Conservation (phyloP, 2,888 invertebrate genomes). For the Xylota segnis region DNA sequence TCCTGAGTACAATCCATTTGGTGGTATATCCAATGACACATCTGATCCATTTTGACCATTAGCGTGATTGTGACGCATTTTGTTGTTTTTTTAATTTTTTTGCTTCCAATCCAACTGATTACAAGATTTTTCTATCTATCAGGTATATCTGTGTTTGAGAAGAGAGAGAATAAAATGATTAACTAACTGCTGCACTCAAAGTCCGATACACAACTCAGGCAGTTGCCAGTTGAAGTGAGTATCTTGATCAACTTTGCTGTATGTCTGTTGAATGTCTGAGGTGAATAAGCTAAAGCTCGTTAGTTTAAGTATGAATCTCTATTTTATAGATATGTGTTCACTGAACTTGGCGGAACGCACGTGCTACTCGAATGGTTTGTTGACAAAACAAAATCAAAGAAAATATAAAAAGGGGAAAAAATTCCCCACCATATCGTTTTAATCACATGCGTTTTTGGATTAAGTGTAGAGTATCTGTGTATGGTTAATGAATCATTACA, state of each 20-base stretch:
- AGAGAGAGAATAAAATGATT: conserved; percentile 41
- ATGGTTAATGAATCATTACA: conserved; percentile 15
- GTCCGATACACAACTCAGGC: conserved; percentile 42
- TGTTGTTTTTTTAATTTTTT: conserved; percentile 7
- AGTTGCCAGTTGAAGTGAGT: conserved; percentile 5
- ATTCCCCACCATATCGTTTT: background rate
- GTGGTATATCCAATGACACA: conserved; percentile 83
- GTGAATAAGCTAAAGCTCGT: conserved; percentile 20
- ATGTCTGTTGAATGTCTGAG: conserved; percentile 21
- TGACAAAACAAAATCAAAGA: conserved; percentile 41
- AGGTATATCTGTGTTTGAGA: conserved; percentile 34
- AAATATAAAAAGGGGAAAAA: conserved; percentile 17
- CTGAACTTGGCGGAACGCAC: conserved; percentile 70
- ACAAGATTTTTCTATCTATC: conserved; percentile 40
- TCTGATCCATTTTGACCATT: conserved; percentile 79
- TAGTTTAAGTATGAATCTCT: conserved; percentile 19
- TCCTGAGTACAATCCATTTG: conserved; percentile 82
- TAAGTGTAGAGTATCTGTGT: background rate
- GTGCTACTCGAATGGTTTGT: conserved; percentile 63
- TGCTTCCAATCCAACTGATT: conserved; percentile 18
- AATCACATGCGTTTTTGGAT: background rate
- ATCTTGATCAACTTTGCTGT: conserved; percentile 16
- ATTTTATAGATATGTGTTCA: conserved; percentile 56
- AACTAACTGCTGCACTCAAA: conserved; percentile 60
- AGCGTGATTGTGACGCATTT: conserved; percentile 72